Conservation (phyloP, 2,888 invertebrate species). For the Pristionchus japonicus region DNA sequence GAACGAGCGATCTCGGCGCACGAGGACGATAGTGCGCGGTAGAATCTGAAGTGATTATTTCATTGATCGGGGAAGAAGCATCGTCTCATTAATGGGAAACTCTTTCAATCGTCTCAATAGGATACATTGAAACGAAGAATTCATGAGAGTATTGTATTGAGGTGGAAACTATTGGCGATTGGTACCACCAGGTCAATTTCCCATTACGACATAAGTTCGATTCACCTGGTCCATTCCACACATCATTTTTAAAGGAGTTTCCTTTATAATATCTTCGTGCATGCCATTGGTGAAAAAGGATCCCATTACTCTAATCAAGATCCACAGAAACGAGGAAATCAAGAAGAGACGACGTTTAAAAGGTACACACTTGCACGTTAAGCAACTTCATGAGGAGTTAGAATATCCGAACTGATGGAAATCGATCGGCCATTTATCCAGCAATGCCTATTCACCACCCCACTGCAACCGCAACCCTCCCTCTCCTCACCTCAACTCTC, state of each 20-base stretch:
- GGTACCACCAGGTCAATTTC: no score
- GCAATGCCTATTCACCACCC: not conserved
- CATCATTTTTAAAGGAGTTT: no score
- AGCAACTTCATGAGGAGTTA: no score
- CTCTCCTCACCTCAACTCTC: conserved; percentile 17
- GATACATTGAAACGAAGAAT: not conserved
- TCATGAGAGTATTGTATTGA: no score
- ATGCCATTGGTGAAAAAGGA: not conserved
- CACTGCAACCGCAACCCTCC: not conserved
- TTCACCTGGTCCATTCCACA: no score
- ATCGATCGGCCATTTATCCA: not conserved
- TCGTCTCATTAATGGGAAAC: not conserved
- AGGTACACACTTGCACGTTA: no score
- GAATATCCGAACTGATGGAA: not conserved
- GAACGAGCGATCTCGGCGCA: conserved; percentile 61
- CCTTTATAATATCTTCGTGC: no score
- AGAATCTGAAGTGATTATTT: conserved; percentile 53
- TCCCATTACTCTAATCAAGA: not conserved
- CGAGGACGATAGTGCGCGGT: conserved; percentile 52
- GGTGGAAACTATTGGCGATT: no score
- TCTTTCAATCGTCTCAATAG: not conserved
- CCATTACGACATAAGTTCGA: no score
- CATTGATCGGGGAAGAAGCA: not conserved
- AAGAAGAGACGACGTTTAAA: no score
- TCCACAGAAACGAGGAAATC: not conserved